These are phyloP conservation scores for Caenorhabditis sp. DNA, from an alignment of 2,888 invertebrate genomes.

Conservation along the genomic window DNA sequence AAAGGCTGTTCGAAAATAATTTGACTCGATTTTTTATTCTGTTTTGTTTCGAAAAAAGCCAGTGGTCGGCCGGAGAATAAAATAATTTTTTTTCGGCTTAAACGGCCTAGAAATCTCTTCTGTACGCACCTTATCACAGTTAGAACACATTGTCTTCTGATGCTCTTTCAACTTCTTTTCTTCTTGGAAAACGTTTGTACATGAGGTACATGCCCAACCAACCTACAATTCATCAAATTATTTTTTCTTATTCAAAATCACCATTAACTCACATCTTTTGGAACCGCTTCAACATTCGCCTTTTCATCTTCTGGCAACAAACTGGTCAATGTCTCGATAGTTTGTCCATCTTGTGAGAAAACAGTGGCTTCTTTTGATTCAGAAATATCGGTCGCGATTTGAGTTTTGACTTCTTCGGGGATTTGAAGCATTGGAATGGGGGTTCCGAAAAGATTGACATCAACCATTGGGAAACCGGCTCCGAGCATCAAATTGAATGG, in stretches of 20 bases:
- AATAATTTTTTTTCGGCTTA: not conserved
- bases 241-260: too few relatives aligned
- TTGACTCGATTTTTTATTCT: too few relatives aligned
- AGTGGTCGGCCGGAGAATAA: too few relatives aligned
- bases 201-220: slow-evolving; percentile 70
- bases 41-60: too few relatives aligned
- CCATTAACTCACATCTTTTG: slow-evolving; percentile 48
- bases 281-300: slow-evolving; percentile 24
- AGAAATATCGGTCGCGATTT: slow-evolving; percentile 59
- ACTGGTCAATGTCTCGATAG: slow-evolving; percentile 29
- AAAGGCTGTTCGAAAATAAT: too few relatives aligned
- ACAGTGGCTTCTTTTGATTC: slow-evolving; percentile 33
- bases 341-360: slow-evolving; percentile 54
- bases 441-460: slow-evolving; percentile 74
- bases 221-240: slow-evolving; percentile 66
- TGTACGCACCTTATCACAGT: slow-evolving; percentile 10
- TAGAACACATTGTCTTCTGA: slow-evolving; percentile 43
- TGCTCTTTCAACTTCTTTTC: slow-evolving; percentile 63
- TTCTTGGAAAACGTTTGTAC: slow-evolving; percentile 69
- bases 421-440: slow-evolving; percentile 77
- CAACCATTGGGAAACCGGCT: slow-evolving; percentile 52
- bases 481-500: slow-evolving; percentile 68
- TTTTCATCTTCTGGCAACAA: slow-evolving; percentile 40
- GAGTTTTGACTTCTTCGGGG: slow-evolving; percentile 73
- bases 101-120: not conserved